Conservation (phyloP, 2,113 vertebrate genomes). For the Jaculus jaculus region DNA sequence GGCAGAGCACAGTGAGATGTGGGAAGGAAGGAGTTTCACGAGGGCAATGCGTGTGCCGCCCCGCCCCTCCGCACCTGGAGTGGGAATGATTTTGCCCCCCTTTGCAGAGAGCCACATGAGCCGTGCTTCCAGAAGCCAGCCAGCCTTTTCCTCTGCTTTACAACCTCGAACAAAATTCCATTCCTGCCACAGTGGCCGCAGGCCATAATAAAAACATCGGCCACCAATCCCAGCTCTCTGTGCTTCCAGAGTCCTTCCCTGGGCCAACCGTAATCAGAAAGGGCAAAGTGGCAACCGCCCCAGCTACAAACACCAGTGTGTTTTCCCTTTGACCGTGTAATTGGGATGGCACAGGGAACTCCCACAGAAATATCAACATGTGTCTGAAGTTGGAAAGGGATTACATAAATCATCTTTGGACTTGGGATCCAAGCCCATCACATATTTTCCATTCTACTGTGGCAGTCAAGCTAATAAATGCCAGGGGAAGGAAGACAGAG, state of each 20-base stretch:
- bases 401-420: slow-evolving; percentile 51
- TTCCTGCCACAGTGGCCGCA: slow-evolving; percentile 40
- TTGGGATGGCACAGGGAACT: slow-evolving; percentile 50
- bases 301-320: slow-evolving; percentile 37
- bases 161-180: slow-evolving; percentile 35
- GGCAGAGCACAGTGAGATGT: neutral
- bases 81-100: rapidly evolving
- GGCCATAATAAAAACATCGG: slow-evolving; percentile 9
- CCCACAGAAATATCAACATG: slow-evolving; percentile 47
- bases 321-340: slow-evolving; percentile 41
- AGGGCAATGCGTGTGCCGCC: neutral
- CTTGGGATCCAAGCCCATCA: neutral
- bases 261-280: slow-evolving; percentile 24
- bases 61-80: neutral
- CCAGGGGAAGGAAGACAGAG: neutral
- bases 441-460: slow-evolving; percentile 24
- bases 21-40: rapidly evolving
- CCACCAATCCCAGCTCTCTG: neutral
- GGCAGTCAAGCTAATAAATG: neutral
- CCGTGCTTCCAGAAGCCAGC: neutral
- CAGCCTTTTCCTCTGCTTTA: neutral
- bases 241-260: neutral
- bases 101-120: neutral
- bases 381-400: slow-evolving; percentile 55
- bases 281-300: neutral